Percentiles rank a stretch among this genome's conserved stretches.
Evolutionary conservation across 2,888 invertebrate species (phyloP).

Genomic region (Andrena chrysosceles): DNA sequence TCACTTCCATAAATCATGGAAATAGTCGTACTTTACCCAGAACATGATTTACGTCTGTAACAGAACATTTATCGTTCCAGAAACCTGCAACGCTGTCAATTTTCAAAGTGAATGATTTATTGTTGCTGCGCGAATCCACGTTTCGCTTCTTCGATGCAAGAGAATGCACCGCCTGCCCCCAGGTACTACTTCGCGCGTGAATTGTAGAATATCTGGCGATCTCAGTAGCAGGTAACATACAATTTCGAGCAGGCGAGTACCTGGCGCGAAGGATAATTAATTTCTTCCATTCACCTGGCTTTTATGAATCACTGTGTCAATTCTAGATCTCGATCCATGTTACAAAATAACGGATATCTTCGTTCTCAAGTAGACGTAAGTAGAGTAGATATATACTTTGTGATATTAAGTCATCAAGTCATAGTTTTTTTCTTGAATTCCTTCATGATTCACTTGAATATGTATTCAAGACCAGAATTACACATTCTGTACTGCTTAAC

Average conservation of each 20-base stretch:
- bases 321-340: too few species aligned
- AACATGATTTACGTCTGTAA: constrained; percentile 34
- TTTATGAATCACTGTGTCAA: background rate
- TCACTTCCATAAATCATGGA: constrained; percentile 27
- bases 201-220: background rate
- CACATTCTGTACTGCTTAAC: too few species aligned
- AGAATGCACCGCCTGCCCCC: background rate
- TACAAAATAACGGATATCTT: too few species aligned
- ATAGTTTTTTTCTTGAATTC: too few species aligned
- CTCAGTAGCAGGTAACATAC: background rate
- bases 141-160: constrained; percentile 5
- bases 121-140: constrained; percentile 1
- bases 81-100: constrained; percentile 33
- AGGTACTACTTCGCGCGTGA: background rate
- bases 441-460: too few species aligned
- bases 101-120: constrained; percentile 35
- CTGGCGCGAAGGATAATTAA: constrained; percentile 7
- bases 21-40: background rate
- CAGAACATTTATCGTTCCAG: constrained; percentile 23
- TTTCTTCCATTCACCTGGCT: background rate
- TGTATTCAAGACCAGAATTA: too few species aligned
- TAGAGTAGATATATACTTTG: too few species aligned
- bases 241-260: background rate
- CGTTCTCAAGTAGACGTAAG: too few species aligned
- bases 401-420: too few species aligned